These are phyloP conservation scores for Suncus etruscus DNA, from an alignment of 2,113 vertebrate genomes.

Conservation along the genomic window DNA sequence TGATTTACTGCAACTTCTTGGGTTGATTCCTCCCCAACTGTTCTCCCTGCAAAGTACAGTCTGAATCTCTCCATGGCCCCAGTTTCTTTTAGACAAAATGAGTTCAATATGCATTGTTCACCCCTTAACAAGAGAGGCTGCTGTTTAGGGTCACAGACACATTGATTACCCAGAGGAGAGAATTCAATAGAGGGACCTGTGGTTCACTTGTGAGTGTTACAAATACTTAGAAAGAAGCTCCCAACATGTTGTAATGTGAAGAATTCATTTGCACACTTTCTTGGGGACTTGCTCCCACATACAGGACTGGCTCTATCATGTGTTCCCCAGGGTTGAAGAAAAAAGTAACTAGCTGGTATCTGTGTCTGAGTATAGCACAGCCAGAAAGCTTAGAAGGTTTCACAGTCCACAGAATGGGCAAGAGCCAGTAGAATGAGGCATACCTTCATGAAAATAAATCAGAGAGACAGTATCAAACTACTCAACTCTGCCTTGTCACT, in stretches of 20 bases:
- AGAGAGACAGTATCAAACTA: background rate
- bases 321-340: background rate
- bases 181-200: background rate
- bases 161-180: constrained; percentile 10
- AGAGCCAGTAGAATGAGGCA: background rate
- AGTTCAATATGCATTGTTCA: background rate
- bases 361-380: background rate
- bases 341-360: background rate
- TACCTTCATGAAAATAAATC: background rate
- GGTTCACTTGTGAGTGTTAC: constrained; percentile 45
- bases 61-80: background rate
- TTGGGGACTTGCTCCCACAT: background rate
- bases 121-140: background rate
- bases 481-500: too few relatives aligned
- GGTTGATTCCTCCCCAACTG: background rate
- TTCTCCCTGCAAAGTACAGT: background rate
- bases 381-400: background rate
- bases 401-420: background rate
- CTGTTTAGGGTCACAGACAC: background rate
- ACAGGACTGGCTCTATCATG: background rate
- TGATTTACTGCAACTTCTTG: background rate
- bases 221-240: constrained; percentile 32
- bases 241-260: constrained; percentile 42
- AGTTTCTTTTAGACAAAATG: background rate
- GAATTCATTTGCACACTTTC: constrained; percentile 52